Evolutionary conservation across 2,797 vertebrate species (phyloP), one percentile per base, ranked within the genome.

Genomic region (Sphenodon punctatus): DNA sequence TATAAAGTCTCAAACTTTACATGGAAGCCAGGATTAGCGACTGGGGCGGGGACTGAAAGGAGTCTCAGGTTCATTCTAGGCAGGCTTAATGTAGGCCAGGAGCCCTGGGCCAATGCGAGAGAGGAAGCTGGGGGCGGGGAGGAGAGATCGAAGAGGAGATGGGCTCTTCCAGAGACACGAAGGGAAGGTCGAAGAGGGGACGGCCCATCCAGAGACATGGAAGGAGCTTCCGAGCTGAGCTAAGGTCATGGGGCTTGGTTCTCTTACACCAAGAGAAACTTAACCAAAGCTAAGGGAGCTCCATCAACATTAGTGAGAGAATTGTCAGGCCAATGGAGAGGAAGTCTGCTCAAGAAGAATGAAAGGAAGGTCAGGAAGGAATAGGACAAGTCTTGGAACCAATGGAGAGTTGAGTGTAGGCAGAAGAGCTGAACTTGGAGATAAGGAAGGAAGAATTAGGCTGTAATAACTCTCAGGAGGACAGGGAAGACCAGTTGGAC

Each of bases 1-100:
- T 78, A 3, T 11, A 49, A 82, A 82, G 66, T 58, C 63, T 20
- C 27, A 27, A n/a, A 65, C 39, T 10, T 43, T 43, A 11, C 46
- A 27, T 12, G 15, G 66, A 27, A 39, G 25, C 34, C 13, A 9
- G 19, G 32, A 48, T 48, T 12, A 51, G 48, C 48, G 51, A 27
- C 51, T 51, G 48, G n/a, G 15, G 15, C 14, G 15, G 49, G 16
- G 25, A 16, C 5, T 51, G 27, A 51, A 27, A 9, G 51, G 27
- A 27, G n/a, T 49, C 15, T 51, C 3, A n/a, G 8, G n/a, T 49
- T 13, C 49, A 14, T 9, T 13, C 16, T 17, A 27, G 49, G 51
- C 25, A 8, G 48, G n/a, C n/a, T 49, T 25, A 48, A 7, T 48
- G n/a, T n/a, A 2, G 30, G 15, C n/a, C 14, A 53, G n/a, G 49